Evolutionary conservation across 2,888 invertebrate species (phyloP).

Genomic region (Ectemnius continuus): DNA sequence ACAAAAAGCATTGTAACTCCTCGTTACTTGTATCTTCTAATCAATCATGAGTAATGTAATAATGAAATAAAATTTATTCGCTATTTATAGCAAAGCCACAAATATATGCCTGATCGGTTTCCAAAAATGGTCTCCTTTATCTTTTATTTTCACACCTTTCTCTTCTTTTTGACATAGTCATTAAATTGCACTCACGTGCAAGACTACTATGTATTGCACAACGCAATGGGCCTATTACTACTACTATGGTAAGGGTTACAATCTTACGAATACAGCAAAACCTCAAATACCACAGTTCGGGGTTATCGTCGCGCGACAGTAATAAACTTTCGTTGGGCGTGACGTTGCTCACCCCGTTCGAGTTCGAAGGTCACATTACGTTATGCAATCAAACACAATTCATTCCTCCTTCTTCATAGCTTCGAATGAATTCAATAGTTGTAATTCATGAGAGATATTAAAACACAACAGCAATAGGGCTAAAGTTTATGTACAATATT

Average conservation of each 20-base stretch:
- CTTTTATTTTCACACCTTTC: slow-evolving; percentile 7
- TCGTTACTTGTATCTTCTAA: slow-evolving; percentile 40
- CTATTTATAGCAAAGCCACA: slow-evolving; percentile 53
- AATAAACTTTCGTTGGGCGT: slow-evolving; percentile 56
- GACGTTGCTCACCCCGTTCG: slow-evolving; percentile 43
- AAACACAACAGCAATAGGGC: slow-evolving; percentile 7
- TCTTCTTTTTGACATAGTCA: not conserved
- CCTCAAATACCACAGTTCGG: slow-evolving; percentile 30
- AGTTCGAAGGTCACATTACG: slow-evolving; percentile 52
- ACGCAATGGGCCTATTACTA: slow-evolving; percentile 30
- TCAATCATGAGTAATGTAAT: slow-evolving; percentile 40
- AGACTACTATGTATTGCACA: slow-evolving; percentile 16
- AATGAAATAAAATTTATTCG: slow-evolving; percentile 47
- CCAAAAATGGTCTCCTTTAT: slow-evolving; percentile 33
- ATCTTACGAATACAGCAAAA: slow-evolving; percentile 37
- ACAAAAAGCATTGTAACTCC: slow-evolving; percentile 24
- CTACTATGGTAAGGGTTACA: slow-evolving; percentile 25
- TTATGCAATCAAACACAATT: slow-evolving; percentile 52
- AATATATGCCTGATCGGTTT: slow-evolving; percentile 45
- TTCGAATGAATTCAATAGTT: slow-evolving; percentile 13
- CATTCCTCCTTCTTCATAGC: slow-evolving; percentile 34
- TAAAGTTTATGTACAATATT: not conserved
- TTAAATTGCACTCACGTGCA: not conserved
- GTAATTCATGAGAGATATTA: slow-evolving; percentile 4
- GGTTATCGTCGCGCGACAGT: slow-evolving; percentile 58